phyloP scores from a whole-genome alignment of 2,888 invertebrate species.

The Dicranocentrus wangi region DNA sequence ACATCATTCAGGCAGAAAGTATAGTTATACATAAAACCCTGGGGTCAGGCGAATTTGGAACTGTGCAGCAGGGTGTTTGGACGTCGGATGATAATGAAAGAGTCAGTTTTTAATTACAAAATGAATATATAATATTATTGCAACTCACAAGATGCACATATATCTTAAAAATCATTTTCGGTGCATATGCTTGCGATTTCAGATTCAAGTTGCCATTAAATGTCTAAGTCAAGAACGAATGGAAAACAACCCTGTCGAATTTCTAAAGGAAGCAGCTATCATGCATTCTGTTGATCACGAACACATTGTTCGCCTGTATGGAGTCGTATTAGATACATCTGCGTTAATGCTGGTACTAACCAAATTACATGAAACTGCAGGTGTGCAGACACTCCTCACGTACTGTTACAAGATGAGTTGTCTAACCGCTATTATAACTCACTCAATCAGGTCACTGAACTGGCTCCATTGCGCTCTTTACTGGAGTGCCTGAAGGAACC shows the following conservation, averaged over 20 bases:
- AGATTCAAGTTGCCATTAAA: constrained; percentile 97
- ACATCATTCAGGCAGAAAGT: constrained; percentile 80
- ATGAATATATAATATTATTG: too few species aligned
- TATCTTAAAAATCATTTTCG: too few species aligned
- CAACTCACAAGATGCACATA: too few species aligned
- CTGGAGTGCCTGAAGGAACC: constrained; percentile 97
- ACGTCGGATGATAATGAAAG: constrained; percentile 91
- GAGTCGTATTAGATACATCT: constrained; percentile 95
- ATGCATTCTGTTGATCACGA: constrained; percentile 99
- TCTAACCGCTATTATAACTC: too few species aligned
- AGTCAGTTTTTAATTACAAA: too few species aligned
- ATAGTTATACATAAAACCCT: constrained; percentile 95
- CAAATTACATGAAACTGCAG: too few species aligned
- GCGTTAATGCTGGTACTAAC: constrained; percentile 81
- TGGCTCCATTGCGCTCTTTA: constrained; percentile 94
- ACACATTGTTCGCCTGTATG: constrained; percentile 89
- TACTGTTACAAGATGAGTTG: too few species aligned
- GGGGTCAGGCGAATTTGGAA: constrained; percentile 97
- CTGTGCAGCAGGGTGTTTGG: constrained; percentile 98
- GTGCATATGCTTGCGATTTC: too few species aligned
- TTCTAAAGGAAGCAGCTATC: constrained; percentile 97
- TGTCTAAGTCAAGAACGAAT: constrained; percentile 94
- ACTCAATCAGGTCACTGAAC: constrained; percentile 85
- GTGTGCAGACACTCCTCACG: too few species aligned
- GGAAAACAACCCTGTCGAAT: constrained; percentile 96